phyloP scores from a whole-genome alignment of 2,113 vertebrate species.

The human (Homo sapiens) region DNA sequence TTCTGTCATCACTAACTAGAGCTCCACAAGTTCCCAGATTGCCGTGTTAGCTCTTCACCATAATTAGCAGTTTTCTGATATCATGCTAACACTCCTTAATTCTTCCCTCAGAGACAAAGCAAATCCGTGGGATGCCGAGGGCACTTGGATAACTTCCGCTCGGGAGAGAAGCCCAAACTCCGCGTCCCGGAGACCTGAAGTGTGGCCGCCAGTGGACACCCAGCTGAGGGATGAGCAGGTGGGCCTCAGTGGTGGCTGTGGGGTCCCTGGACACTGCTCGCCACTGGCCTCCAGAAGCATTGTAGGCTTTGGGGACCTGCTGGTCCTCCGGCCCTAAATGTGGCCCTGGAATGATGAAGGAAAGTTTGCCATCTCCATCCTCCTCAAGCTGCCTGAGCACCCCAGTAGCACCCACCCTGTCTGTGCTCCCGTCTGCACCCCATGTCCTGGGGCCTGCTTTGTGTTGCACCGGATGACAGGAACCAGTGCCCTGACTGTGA shows the following conservation, averaged over 20 bases:
- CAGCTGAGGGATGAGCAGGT: not conserved
- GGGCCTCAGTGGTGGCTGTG: rapidly evolving
- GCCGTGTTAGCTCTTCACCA: not conserved
- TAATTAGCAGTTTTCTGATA: constrained; percentile 67
- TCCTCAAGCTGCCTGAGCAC: not conserved
- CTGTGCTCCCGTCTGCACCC: too few relatives aligned
- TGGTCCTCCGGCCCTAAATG: not conserved
- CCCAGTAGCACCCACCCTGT: not conserved
- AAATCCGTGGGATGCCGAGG: not conserved
- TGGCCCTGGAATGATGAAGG: rapidly evolving
- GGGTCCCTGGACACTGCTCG: rapidly evolving
- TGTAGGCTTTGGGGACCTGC: too few relatives aligned
- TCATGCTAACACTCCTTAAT: constrained; percentile 49
- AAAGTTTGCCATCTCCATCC: not conserved
- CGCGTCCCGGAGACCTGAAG: not conserved
- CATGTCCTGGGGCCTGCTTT: not conserved
- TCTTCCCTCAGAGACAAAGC: constrained; percentile 56
- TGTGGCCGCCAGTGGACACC: rapidly evolving
- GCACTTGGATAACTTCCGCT: not conserved
- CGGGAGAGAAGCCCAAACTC: not conserved
- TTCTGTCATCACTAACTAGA: constrained; percentile 48
- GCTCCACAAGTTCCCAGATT: not conserved
- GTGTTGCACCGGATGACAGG: rapidly evolving
- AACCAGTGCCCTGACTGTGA: not conserved
- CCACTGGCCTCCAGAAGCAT: not conserved